phyloP scores from a whole-genome alignment of 2,888 invertebrate species.

The Mamestra brassicae region DNA sequence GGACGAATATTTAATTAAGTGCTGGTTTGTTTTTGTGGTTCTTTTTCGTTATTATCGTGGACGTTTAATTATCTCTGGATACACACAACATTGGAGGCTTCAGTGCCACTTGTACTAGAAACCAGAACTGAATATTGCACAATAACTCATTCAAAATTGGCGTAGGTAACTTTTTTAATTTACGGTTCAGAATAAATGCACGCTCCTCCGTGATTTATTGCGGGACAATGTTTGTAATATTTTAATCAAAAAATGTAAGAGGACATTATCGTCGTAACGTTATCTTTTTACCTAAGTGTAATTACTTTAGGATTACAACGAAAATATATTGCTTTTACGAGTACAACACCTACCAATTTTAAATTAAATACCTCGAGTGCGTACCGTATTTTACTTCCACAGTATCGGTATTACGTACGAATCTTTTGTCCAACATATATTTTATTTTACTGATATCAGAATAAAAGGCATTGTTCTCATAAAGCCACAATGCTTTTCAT shows the following conservation, averaged over 20 bases:
- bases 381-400: slow-evolving; percentile 14
- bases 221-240: slow-evolving; percentile 77
- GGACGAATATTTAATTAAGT: slow-evolving; percentile 27
- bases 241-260: slow-evolving; percentile 73
- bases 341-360: not conserved
- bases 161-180: slow-evolving; percentile 88
- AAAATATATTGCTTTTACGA: slow-evolving; percentile 45
- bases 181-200: slow-evolving; percentile 86
- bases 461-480: slow-evolving; percentile 65
- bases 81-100: slow-evolving; percentile 44
- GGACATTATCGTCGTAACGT: slow-evolving; percentile 47
- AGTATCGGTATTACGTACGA: slow-evolving; percentile 24
- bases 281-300: slow-evolving; percentile 63
- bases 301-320: slow-evolving; percentile 63
- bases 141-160: slow-evolving; percentile 89
- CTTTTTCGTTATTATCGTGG: slow-evolving; percentile 7
- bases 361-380: slow-evolving; percentile 14
- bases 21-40: slow-evolving; percentile 6
- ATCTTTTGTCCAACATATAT: slow-evolving; percentile 47
- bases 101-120: slow-evolving; percentile 69
- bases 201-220: slow-evolving; percentile 85
- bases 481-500: slow-evolving; percentile 56
- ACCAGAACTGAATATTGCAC: slow-evolving; percentile 82
- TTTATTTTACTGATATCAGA: slow-evolving; percentile 53
- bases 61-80: slow-evolving; percentile 33